Evolutionary conservation across 2,113 vertebrate genomes (phyloP), one percentile per base, ranked within the genome.

Genomic region (Orycteropus afer): DNA sequence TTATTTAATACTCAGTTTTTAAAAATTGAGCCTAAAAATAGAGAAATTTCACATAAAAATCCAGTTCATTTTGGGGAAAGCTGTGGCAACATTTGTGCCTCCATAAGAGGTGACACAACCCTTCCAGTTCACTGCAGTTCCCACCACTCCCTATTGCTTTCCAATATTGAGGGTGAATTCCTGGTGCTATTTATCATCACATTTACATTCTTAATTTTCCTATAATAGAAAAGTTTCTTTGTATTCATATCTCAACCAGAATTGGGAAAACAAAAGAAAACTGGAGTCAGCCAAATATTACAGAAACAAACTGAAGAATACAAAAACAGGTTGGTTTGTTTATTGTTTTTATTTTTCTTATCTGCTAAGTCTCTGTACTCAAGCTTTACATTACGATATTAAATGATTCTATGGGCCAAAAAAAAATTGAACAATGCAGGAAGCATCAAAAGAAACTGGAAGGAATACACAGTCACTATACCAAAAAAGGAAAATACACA

Each of bases 1-100:
- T 86, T 83, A 94, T 77, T 93, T 95, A 69, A 89, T 84, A 86
- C 42, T 40, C 1, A 45, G 42, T 73, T 69, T 77, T 81, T 83
- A 34, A 27, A 82, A 53, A 65, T 63, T 53, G n/a, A 86, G 22
- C 61, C 85, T 94, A 55, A 78, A 85, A 93, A 27, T n/a, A 74
- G n/a, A 3, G 86, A 74, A 51, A 51, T 63, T 89, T 78, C 80
- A 51, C 32, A 73, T 63, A 95, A 86, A 86, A 81, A 49, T 40
- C 40, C 34, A 86, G 69, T 47, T 67, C 23, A 40, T 55, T 22
- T 83, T 61, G 42, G 37, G 63, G 82, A 89, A 92, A 79, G 61
- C 53, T 49, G 27, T 34, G 55, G 42, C 65, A 86, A 47, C 69
- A 20, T 20, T 42, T n/a, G 20, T 80, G 11, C 0, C 17, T 32